A percentile compares a stretch with the other conserved stretches of the same genome.
phyloP scores from a whole-genome alignment of 2,797 vertebrate species.

The Danio aesculapii region DNA sequence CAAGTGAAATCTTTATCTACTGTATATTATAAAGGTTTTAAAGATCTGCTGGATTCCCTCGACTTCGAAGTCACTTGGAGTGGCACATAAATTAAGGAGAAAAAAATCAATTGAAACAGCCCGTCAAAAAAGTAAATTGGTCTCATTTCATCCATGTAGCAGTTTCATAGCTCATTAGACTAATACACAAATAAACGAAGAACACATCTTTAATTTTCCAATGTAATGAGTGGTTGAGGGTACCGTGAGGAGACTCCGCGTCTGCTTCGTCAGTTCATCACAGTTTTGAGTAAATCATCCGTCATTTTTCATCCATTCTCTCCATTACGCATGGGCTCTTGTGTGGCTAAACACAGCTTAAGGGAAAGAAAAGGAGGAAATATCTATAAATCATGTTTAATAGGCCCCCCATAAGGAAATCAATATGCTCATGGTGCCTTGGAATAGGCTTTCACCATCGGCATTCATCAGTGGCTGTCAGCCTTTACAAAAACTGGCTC shows the following conservation, averaged over 20 bases:
- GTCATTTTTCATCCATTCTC: conserved; percentile 55
- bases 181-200: conserved; percentile 43
- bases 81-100: conserved; percentile 10
- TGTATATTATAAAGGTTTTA: neutral
- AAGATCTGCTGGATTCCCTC: conserved; percentile 19
- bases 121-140: conserved; percentile 14
- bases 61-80: conserved; percentile 20
- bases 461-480: conserved; percentile 61
- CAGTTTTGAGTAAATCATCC: conserved; percentile 55
- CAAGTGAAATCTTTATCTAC: conserved; percentile 1
- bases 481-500: conserved; percentile 47
- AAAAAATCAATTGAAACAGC: conserved; percentile 20
- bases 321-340: conserved; percentile 61
- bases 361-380: conserved; percentile 56
- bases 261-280: conserved; percentile 36
- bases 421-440: conserved; percentile 67
- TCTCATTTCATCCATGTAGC: conserved; percentile 20
- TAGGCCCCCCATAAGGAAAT: conserved; percentile 69
- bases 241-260: neutral
- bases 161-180: conserved; percentile 47
- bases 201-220: conserved; percentile 42
- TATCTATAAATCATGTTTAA: conserved; percentile 71
- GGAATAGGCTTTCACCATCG: conserved; percentile 55
- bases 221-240: conserved; percentile 24
- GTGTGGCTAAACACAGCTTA: conserved; percentile 61